These are phyloP conservation scores for Cheilinus undulatus DNA, from an alignment of 2,113 vertebrate species.

Conservation along the genomic window DNA sequence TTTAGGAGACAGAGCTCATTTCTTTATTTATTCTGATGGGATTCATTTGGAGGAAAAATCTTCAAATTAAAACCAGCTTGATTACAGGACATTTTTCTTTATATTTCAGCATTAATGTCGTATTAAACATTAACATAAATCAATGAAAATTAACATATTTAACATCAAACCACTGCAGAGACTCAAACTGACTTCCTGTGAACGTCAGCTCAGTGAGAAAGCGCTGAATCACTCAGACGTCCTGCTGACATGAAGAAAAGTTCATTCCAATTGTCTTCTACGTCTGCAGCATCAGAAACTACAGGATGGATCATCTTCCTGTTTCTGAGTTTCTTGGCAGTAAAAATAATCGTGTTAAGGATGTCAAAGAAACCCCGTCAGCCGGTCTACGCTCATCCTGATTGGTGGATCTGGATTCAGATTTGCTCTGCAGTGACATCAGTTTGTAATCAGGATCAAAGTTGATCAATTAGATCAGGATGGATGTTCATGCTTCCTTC, in stretches of 20 bases:
- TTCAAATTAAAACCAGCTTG: neutral
- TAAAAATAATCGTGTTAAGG: no score
- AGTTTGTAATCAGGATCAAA: neutral
- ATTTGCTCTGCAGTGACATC: constrained; percentile 46
- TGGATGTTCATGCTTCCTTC: constrained; percentile 10
- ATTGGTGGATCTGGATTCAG: neutral
- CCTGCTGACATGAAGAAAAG: no score
- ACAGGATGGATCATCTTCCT: no score
- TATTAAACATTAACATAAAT: constrained; percentile 1
- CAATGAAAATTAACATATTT: neutral
- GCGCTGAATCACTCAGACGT: neutral
- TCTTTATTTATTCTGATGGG: no score
- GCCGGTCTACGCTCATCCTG: neutral
- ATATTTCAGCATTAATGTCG: neutral
- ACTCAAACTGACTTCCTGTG: neutral
- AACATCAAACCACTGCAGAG: constrained; percentile 17
- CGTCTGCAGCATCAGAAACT: no score
- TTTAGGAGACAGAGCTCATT: no score
- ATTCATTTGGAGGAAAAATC: neutral
- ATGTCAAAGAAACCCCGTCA: no score
- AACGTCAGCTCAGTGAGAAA: no score
- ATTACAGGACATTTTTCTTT: neutral
- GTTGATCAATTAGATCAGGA: constrained; percentile 21
- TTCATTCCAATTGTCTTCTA: no score
- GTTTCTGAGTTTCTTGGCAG: no score